These are phyloP conservation scores for Mimachlamys varia DNA, from an alignment of 2,888 invertebrate species.

Conservation along the genomic window DNA sequence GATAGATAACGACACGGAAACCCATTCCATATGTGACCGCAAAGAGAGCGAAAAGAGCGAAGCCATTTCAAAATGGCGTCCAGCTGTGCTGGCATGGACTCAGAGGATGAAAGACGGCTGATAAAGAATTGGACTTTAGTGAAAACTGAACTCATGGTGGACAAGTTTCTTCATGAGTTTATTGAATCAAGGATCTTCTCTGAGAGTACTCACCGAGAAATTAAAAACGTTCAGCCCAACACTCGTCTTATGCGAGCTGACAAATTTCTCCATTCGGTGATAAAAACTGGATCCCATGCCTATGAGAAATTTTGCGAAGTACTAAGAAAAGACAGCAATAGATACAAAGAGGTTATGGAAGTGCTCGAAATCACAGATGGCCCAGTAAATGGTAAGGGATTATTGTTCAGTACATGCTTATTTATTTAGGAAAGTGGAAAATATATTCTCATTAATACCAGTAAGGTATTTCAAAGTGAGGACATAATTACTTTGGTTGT, in stretches of 20 bases:
- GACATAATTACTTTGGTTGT: no score
- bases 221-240: constrained; percentile 55
- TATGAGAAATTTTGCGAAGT: constrained; percentile 61
- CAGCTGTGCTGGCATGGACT: constrained; percentile 41
- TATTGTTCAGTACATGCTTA: no score
- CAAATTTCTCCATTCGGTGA: constrained; percentile 58
- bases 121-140: constrained; percentile 60
- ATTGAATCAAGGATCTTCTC: constrained; percentile 53
- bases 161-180: constrained; percentile 50
- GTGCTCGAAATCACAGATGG: constrained; percentile 52
- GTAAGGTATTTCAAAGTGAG: no score
- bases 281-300: constrained; percentile 59
- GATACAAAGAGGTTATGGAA: constrained; percentile 58
- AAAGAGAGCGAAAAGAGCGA: constrained; percentile 28
- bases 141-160: constrained; percentile 61
- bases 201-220: constrained; percentile 47
- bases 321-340: constrained; percentile 53
- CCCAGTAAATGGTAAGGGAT: not conserved
- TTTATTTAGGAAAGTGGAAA: no score
- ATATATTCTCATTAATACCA: no score
- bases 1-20: constrained; percentile 31
- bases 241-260: constrained; percentile 57
- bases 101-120: constrained; percentile 57
- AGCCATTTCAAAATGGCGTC: constrained; percentile 36
- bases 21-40: not conserved